phyloP scores from a whole-genome alignment of 2,797 vertebrate species.

The Streptopelia turtur region DNA sequence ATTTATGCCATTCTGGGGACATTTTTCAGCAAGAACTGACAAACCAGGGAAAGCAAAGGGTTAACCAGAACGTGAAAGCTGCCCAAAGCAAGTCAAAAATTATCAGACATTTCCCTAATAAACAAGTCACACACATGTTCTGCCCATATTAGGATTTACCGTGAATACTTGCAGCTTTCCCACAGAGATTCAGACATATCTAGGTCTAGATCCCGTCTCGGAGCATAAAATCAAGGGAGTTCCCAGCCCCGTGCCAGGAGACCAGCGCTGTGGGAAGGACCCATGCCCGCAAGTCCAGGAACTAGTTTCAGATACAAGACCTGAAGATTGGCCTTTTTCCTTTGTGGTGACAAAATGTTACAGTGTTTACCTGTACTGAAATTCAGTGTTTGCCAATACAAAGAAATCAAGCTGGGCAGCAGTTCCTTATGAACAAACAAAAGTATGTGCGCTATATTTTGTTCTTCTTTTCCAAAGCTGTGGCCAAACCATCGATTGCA shows the following conservation, averaged over 20 bases:
- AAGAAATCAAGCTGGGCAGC: neutral
- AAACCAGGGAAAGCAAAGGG: neutral
- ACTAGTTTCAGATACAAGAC: neutral
- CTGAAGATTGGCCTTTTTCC: neutral
- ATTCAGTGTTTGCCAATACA: neutral
- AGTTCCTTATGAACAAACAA: neutral
- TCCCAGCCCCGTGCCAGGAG: neutral
- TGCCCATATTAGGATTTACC: neutral
- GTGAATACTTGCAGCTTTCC: rapidly evolving
- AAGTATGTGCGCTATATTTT: rapidly evolving
- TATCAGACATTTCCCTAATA: neutral
- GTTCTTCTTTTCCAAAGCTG: neutral
- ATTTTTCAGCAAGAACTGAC: neutral
- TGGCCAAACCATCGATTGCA: neutral
- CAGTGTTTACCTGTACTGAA: neutral
- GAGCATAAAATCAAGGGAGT: neutral
- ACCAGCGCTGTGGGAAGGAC: neutral
- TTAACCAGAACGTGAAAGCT: neutral
- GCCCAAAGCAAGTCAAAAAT: neutral
- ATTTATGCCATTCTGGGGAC: neutral
- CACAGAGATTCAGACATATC: neutral
- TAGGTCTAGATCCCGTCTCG: neutral
- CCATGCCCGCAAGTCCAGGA: rapidly evolving
- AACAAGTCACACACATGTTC: neutral
- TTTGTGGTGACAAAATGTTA: neutral